These are phyloP conservation scores for Parazoanthus swiftii DNA, from an alignment of 92 coral and sea anemone genomes.

Conservation along the genomic window DNA sequence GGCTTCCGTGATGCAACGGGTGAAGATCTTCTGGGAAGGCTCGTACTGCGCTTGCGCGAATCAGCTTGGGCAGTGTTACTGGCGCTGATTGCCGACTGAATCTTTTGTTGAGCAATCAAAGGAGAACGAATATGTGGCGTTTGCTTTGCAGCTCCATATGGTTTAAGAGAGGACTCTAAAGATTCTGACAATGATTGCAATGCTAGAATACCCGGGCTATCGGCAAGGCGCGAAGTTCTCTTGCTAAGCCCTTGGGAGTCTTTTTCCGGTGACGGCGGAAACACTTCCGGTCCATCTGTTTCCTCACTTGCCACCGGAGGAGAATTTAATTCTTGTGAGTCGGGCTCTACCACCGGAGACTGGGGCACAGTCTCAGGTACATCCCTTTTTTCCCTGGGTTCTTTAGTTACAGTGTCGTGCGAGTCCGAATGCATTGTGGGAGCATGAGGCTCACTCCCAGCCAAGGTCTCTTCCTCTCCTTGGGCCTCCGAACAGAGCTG, in stretches of 20 bases:
- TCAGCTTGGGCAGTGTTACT: conserved; percentile 35
- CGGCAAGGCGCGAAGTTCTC: conserved; percentile 5
- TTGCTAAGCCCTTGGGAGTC: neutral
- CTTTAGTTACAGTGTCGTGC: neutral
- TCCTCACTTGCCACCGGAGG: conserved; percentile 1
- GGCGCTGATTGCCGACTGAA: conserved; percentile 69
- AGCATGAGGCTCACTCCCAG: neutral
- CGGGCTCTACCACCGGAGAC: neutral
- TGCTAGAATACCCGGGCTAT: conserved; percentile 49
- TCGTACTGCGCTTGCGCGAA: conserved; percentile 56
- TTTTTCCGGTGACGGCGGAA: neutral
- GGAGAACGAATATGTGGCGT: conserved; percentile 85
- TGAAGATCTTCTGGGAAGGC: conserved; percentile 82
- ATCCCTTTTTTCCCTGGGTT: neutral
- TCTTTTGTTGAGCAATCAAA: conserved; percentile 66
- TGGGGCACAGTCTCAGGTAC: neutral
- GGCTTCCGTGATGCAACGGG: conserved; percentile 78
- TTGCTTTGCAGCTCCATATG: conserved; percentile 51
- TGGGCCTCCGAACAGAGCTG: conserved; percentile 14
- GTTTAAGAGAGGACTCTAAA: conserved; percentile 54
- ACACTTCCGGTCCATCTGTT: neutral
- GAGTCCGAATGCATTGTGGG: neutral
- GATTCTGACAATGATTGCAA: conserved; percentile 65
- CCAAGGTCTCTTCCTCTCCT: neutral
- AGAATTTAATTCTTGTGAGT: neutral